These are phyloP conservation scores for Paraescarpia echinospica DNA, from an alignment of 1,140 invertebrate genomes.

Conservation along the genomic window DNA sequence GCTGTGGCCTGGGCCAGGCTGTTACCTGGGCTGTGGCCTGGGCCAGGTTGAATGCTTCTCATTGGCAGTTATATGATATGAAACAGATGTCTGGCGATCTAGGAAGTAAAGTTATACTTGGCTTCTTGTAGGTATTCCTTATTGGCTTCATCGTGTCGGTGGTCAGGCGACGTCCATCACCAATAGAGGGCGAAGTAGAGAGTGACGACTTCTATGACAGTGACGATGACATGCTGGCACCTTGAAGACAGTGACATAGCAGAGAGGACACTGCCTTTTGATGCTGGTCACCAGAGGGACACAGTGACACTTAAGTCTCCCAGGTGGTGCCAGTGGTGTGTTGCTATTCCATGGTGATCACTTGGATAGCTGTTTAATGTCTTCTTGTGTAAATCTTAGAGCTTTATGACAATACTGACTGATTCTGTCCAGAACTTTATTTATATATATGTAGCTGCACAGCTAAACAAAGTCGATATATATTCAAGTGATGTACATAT, in stretches of 20 bases:
- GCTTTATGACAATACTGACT: neutral
- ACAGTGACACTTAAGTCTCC: neutral
- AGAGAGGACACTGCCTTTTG: neutral
- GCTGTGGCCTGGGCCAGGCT: too few species aligned
- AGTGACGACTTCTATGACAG: conserved; percentile 56
- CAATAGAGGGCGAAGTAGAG: conserved; percentile 52
- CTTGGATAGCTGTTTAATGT: neutral
- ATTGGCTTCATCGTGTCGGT: conserved; percentile 50
- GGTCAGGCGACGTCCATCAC: conserved; percentile 42
- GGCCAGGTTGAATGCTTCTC: too few species aligned
- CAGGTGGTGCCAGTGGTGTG: neutral
- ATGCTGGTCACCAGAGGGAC: neutral
- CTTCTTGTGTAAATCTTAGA: neutral
- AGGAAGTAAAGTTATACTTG: neutral
- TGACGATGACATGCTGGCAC: conserved; percentile 48
- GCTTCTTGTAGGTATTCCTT: conserved; percentile 45
- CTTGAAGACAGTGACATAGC: conserved; percentile 16
- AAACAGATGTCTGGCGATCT: neutral
- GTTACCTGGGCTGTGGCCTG: too few species aligned
- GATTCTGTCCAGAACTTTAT: neutral
- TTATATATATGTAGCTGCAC: neutral
- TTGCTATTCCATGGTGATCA: neutral
- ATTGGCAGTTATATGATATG: too few species aligned
- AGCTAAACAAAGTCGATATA: neutral
- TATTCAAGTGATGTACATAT: neutral